Evolutionary conservation across 2,797 vertebrate genomes (phyloP), one percentile per base, ranked within the genome.

Genomic region (Amblyopsis hoosieri): DNA sequence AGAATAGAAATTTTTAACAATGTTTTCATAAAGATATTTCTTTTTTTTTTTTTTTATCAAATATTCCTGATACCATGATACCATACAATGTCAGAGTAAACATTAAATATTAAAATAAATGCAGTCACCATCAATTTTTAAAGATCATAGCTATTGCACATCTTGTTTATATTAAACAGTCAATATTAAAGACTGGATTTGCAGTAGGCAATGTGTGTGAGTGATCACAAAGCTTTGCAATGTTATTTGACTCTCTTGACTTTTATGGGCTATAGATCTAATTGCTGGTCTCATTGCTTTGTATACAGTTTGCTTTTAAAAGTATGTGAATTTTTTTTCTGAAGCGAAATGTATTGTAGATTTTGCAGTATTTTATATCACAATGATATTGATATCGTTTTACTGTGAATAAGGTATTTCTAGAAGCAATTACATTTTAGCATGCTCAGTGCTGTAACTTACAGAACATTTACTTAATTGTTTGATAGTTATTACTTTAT

Each of bases 341-440:
- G 78, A 91, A 74, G 69, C 86, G 68, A 85, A 85, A 88, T 77
- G 87, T 78, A 86, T 81, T 85, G 82, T 85, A 90, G 78, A 92
- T 89, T 92, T 92, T 92, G 79, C 85, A 83, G 89, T 84, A 84
- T 90, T 92, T 93, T 92, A 79, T 91, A 92, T 91, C 75, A 75
- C 76, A 84, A 78, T 65, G 81, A 78, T 78, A 74, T 86, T 87
- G 78, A 83, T 90, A 89, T 90, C 87, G 87, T 91, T 91, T 91
- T 87, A 89, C 85, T 91, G 90, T 91, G 89, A 92, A 91, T 89
- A 90, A 85, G 62, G 87, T 90, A 85, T 90, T 93, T 93, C 87
- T 91, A 91, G 83, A 76, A 84, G 85, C 74, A 68, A 75, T 79
- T 64, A 50, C 74, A 73, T 80, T 85, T 87, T 71, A 82, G 90